These are phyloP conservation scores for Standfussiana lucernea DNA, from an alignment of 2,888 invertebrate genomes.

Conservation along the genomic window DNA sequence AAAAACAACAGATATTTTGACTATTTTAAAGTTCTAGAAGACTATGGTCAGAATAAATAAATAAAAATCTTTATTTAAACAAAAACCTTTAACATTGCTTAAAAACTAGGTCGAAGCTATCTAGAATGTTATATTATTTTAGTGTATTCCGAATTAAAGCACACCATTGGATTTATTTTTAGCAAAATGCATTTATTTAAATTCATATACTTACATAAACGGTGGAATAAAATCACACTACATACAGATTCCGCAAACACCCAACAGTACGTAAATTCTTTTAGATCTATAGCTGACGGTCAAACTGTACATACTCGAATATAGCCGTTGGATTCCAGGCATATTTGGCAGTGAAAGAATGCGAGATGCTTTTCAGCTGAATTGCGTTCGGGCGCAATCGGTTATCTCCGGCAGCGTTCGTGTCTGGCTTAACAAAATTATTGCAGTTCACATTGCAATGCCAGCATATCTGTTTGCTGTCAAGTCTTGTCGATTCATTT, in stretches of 20 bases:
- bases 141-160: background rate
- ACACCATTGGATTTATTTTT: too few relatives aligned
- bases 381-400: conserved; percentile 41
- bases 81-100: too few relatives aligned
- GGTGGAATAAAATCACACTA: background rate
- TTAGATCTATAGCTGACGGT: conserved; percentile 14
- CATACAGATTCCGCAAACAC: conserved; percentile 5
- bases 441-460: conserved; percentile 36
- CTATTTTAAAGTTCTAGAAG: background rate
- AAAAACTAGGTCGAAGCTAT: too few relatives aligned
- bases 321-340: conserved; percentile 32
- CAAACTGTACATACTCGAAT: conserved; percentile 9
- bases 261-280: conserved; percentile 40
- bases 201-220: background rate
- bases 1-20: background rate
- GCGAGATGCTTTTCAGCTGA: conserved; percentile 26
- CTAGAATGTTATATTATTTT: too few relatives aligned
- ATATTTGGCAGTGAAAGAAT: conserved; percentile 44
- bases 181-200: background rate
- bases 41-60: too few relatives aligned
- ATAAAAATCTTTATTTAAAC: too few relatives aligned
- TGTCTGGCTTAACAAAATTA: conserved; percentile 46
- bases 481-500: conserved; percentile 1
- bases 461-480: conserved; percentile 11
- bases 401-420: conserved; percentile 39